Evolutionary conservation across 2,113 vertebrate species (phyloP), one percentile per base, ranked within the genome.

Genomic region (Triplophysa rosa): DNA sequence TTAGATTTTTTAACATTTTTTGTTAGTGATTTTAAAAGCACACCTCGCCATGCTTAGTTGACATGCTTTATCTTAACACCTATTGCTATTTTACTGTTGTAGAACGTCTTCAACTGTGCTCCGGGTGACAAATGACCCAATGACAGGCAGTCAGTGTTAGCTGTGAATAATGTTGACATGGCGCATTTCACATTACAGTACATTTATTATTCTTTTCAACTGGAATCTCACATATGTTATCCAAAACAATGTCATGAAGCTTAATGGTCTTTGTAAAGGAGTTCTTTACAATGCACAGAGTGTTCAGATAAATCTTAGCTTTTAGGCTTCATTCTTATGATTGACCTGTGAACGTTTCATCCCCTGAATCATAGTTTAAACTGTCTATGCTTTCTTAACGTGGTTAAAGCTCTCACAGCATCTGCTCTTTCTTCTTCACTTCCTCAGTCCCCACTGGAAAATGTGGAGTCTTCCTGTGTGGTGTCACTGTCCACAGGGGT

Each of bases 171-270:
- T 59, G 37, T 49, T 56, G 61, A 80, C 62, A 64, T 56, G 26
- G 40, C 16, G 52, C 14, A 14, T 72, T 59, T 72, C 16, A 67
- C 59, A 33, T 69, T 65, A 79, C 42, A 59, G 24, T 52, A 29
- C 29, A 52, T 72, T 26, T 80, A 74, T 80, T 71, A 62, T 80
- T 63, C n/a, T 71, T 14, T 21, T 49, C 45, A 14, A 11, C 19
- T 80, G 78, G 70, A 67, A 77, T 56, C 26, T 37, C 5, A 47
- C 12, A 83, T 80, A 8, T 47, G 49, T 83, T 61, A 83, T 67
- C 77, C 40, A 77, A 42, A n/a, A 62, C 29, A 17, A 42, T 78
- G 72, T 75, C 81, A 63, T 45, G 45, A 45, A 68, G 72, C 62
- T 69, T 23, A 59, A 19, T 17, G 21, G 12, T 54, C 42, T 54